Evolutionary conservation across 2,113 vertebrate species (phyloP).

Genomic region (Gnathonemus echidnorhynchus): DNA sequence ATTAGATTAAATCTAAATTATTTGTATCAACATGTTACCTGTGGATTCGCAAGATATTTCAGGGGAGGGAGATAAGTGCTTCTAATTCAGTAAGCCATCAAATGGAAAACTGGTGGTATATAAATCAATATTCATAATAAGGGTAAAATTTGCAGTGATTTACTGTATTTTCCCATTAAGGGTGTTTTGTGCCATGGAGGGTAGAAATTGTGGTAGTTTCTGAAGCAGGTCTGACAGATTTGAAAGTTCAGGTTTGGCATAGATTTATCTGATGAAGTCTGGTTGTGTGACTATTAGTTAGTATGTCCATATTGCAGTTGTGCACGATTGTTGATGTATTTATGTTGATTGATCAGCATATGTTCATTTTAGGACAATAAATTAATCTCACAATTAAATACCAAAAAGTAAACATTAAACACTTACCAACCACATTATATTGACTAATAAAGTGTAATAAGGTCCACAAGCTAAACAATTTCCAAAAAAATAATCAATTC

Average conservation of each 20-base stretch:
- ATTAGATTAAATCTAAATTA: neutral
- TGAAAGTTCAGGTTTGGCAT: neutral
- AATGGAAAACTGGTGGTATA: neutral
- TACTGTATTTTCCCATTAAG: neutral
- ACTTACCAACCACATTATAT: neutral
- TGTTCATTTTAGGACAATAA: neutral
- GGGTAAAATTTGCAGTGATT: neutral
- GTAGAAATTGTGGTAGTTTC: neutral
- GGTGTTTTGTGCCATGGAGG: neutral
- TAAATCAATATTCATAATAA: neutral
- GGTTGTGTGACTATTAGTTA: neutral
- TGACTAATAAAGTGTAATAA: neutral
- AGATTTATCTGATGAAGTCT: neutral
- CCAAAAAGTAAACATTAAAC: neutral
- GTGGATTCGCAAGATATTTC: neutral
- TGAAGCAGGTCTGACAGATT: neutral
- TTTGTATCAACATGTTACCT: neutral
- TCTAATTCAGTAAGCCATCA: neutral
- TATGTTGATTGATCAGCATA: neutral
- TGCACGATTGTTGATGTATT: neutral
- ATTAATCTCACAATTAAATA: neutral
- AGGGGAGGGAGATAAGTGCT: neutral
- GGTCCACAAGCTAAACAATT: neutral
- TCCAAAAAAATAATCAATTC: neutral
- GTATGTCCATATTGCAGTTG: neutral